These are phyloP conservation scores for Heteronetta atricapilla DNA, from an alignment of 2,113 vertebrate genomes.

Conservation along the genomic window DNA sequence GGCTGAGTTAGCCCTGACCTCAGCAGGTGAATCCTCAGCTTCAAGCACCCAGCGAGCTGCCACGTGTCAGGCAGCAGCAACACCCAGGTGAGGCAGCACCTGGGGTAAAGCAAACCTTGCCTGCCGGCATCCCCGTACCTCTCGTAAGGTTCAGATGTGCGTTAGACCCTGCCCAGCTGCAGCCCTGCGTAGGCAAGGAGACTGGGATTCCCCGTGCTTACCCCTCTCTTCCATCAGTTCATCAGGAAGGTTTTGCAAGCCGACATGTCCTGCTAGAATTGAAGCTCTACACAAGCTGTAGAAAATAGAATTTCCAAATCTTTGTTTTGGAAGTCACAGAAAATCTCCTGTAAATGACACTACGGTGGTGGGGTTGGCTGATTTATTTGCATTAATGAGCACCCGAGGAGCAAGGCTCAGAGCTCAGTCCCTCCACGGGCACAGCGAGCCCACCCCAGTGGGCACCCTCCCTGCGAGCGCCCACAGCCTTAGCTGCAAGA, in stretches of 20 bases:
- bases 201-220: fast-evolving
- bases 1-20: background rate
- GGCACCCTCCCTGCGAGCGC: background rate
- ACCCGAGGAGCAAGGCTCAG: background rate
- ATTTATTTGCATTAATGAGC: background rate
- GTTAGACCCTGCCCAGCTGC: background rate
- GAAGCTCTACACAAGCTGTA: background rate
- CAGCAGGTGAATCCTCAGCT: background rate
- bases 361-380: fast-evolving
- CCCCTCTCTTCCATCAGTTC: background rate
- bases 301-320: background rate
- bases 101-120: background rate
- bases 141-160: fast-evolving
- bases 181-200: background rate
- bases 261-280: background rate
- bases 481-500: background rate
- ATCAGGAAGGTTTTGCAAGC: background rate
- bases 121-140: background rate
- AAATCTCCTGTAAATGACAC: background rate
- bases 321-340: background rate
- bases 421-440: fast-evolving
- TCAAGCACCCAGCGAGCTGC: background rate
- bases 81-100: fast-evolving
- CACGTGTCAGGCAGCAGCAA: fast-evolving
- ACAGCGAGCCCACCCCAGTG: fast-evolving